phyloP scores from a whole-genome alignment of 1,140 invertebrate genomes.

The Vanessa tameamea region DNA sequence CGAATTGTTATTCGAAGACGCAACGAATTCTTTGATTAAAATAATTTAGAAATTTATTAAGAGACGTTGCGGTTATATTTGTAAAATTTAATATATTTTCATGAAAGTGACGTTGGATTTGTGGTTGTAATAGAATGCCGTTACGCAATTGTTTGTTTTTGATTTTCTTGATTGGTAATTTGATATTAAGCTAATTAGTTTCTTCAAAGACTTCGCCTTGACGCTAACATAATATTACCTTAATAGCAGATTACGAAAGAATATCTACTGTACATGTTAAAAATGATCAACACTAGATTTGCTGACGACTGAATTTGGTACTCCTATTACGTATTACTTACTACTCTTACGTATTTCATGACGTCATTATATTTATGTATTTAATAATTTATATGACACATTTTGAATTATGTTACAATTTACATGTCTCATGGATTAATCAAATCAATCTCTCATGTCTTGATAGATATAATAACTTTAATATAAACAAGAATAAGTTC shows the following conservation, averaged over 20 bases:
- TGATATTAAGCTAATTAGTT: conserved; percentile 15
- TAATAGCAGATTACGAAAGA: neutral
- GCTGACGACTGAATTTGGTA: too few species aligned
- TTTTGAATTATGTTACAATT: too few species aligned
- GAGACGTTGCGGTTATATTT: neutral
- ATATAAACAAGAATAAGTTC: too few species aligned
- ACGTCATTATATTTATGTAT: too few species aligned
- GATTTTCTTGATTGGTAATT: conserved; percentile 18
- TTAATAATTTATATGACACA: too few species aligned
- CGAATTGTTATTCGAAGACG: neutral
- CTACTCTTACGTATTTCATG: too few species aligned
- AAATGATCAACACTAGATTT: too few species aligned
- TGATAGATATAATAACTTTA: too few species aligned
- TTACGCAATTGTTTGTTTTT: conserved; percentile 12
- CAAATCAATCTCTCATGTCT: too few species aligned
- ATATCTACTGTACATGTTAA: too few species aligned
- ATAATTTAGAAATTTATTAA: neutral
- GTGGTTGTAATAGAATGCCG: conserved; percentile 3
- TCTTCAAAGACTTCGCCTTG: conserved; percentile 1
- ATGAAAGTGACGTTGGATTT: neutral
- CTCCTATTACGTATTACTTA: too few species aligned
- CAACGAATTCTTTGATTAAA: conserved; percentile 19
- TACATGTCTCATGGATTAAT: too few species aligned
- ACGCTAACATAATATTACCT: neutral
- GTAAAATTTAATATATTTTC: neutral